Percentiles rank a stretch among this genome's conserved stretches.
These are phyloP conservation scores for Acanthosepion esculentum DNA, from an alignment of 2,888 invertebrate genomes.

Conservation along the genomic window DNA sequence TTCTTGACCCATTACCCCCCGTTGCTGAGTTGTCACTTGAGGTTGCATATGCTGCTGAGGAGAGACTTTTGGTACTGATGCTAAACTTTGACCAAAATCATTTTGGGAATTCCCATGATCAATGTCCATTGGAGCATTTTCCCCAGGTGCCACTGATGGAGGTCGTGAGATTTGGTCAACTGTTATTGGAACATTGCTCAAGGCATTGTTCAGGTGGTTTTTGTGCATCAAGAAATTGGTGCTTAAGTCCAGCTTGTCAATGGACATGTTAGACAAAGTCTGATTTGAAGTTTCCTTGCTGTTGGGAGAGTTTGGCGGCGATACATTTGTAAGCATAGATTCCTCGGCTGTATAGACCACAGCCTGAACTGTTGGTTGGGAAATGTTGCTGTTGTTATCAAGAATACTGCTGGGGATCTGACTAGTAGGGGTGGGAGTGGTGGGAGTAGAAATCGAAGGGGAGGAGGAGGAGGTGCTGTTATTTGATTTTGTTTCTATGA, in stretches of 20 bases:
- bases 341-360: slow-evolving; percentile 38
- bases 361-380: slow-evolving; percentile 50
- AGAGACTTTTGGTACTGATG: slow-evolving; percentile 41
- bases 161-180: slow-evolving; percentile 70
- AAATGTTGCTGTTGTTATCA: slow-evolving; percentile 56
- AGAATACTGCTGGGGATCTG: slow-evolving; percentile 53
- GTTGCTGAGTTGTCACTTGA: slow-evolving; percentile 52
- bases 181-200: slow-evolving; percentile 56
- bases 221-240: slow-evolving; percentile 55
- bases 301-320: slow-evolving; percentile 68
- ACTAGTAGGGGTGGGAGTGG: slow-evolving; percentile 53
- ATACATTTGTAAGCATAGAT: slow-evolving; percentile 50
- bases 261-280: slow-evolving; percentile 65
- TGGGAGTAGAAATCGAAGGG: slow-evolving; percentile 49
- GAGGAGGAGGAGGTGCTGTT: slow-evolving; percentile 51
- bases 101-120: slow-evolving; percentile 57
- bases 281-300: slow-evolving; percentile 55
- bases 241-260: slow-evolving; percentile 68
- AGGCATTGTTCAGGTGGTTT: slow-evolving; percentile 48
- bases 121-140: slow-evolving; percentile 70
- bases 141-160: slow-evolving; percentile 67
- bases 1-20: slow-evolving; percentile 57
- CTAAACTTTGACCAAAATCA: neutral
- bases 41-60: slow-evolving; percentile 48
- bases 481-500: slow-evolving; percentile 71